phyloP scores from a whole-genome alignment of 2,888 invertebrate genomes.

The Xylocampa areola region DNA sequence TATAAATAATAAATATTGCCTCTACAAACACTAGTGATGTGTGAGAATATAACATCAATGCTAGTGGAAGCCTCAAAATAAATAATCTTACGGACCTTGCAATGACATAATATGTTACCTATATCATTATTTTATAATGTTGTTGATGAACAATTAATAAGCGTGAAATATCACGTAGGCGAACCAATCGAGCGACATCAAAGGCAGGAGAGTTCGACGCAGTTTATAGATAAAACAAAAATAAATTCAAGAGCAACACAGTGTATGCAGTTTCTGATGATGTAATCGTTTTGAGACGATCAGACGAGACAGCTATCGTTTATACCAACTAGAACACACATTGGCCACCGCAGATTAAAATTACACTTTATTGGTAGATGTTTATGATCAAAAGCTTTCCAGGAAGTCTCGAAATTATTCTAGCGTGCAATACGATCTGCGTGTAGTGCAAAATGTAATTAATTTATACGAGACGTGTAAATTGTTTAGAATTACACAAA shows the following conservation, averaged over 20 bases:
- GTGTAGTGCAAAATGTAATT: constrained; percentile 28
- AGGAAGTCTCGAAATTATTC: constrained; percentile 19
- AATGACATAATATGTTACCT: constrained; percentile 36
- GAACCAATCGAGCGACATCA: constrained; percentile 57
- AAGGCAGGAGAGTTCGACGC: constrained; percentile 51
- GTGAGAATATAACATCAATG: constrained; percentile 26
- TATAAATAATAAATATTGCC: constrained; percentile 49
- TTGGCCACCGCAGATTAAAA: constrained; percentile 49
- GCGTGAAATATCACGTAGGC: constrained; percentile 57
- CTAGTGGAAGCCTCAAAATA: constrained; percentile 36
- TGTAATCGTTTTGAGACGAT: constrained; percentile 62
- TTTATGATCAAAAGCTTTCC: constrained; percentile 41
- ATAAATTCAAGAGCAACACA: constrained; percentile 62
- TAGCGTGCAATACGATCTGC: constrained; percentile 8
- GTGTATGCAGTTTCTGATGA: constrained; percentile 65
- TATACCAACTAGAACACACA: constrained; percentile 68
- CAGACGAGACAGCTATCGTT: constrained; percentile 59
- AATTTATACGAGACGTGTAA: constrained; percentile 28
- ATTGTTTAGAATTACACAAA: constrained; percentile 24
- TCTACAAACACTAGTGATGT: constrained; percentile 20
- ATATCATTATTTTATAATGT: constrained; percentile 41
- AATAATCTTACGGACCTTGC: constrained; percentile 22
- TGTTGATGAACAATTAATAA: constrained; percentile 52
- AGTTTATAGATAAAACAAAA: constrained; percentile 56
- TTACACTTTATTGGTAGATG: constrained; percentile 49